Evolutionary conservation across 1,140 invertebrate species (phyloP), one percentile per base, ranked within the genome.

Genomic region (Meteorus sp.): DNA sequence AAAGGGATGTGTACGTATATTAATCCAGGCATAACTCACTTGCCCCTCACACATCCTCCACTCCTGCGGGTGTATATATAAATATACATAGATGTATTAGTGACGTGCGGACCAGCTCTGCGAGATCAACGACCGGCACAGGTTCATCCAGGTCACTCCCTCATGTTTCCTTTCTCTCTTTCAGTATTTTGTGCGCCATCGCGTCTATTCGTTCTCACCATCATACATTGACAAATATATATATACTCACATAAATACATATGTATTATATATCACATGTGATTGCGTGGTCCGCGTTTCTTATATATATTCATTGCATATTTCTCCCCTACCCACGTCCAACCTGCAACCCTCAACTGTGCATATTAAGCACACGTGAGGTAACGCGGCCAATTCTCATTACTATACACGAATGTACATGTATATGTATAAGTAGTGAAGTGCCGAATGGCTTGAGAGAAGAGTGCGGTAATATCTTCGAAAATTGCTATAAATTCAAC

Each of bases 51-150:
- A n/a, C n/a, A n/a, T n/a, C n/a, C n/a, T n/a, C n/a, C n/a, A n/a
- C n/a, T n/a, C n/a, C n/a, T n/a, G n/a, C n/a, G n/a, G n/a, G n/a
- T n/a, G n/a, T n/a, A n/a, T n/a, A n/a, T n/a, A n/a, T n/a, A n/a
- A n/a, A n/a, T n/a, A n/a, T n/a, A n/a, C n/a, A n/a, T n/a, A n/a
- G n/a, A 4, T 39, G 13, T 39, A 39, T 8, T n/a, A 41, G 54
- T 44, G 20, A 23, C 11, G 8, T 1, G 17, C 31, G 19, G 31
- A 35, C 50, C 9, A 20, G 31, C 5, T 27, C 31, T 27, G 25
- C 22, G 58, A 59, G 56, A 56, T 63, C 62, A 63, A 63, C 53
- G 58, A 60, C 62, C 61, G 9, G 37, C 29, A 33, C 45, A 47
- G 27, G 35, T 29, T 51, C 43, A 61, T 61, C 50, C 60, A 58